Percentiles rank a stretch among this genome's conserved stretches.
Evolutionary conservation across 2,797 vertebrate genomes (phyloP).

Genomic region (Danio choprae): DNA sequence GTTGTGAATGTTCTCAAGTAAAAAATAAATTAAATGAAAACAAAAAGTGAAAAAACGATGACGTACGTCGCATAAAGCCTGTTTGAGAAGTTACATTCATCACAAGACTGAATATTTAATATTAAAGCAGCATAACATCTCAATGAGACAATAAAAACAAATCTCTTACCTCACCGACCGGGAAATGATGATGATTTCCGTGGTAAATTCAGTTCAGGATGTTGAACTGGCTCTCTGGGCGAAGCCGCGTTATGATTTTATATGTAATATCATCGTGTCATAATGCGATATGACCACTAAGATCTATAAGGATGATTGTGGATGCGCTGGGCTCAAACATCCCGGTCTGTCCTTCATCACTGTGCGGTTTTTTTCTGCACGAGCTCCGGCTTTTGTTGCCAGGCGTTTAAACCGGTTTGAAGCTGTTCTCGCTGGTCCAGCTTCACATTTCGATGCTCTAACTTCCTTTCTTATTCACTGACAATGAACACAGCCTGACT

Average conservation of each 20-base stretch:
- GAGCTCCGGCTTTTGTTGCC: slow-evolving; percentile 64
- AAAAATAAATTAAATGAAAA: background rate
- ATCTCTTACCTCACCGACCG: slow-evolving; percentile 28
- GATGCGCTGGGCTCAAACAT: slow-evolving; percentile 26
- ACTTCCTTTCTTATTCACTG: slow-evolving; percentile 46
- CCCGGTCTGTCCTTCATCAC: slow-evolving; percentile 20
- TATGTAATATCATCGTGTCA: slow-evolving; percentile 41
- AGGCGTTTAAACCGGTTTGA: slow-evolving; percentile 70
- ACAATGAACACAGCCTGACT: slow-evolving; percentile 2
- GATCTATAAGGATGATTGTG: background rate
- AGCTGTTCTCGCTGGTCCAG: slow-evolving; percentile 72
- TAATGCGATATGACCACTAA: background rate
- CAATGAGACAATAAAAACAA: background rate
- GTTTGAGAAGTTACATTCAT: background rate
- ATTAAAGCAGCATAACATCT: background rate
- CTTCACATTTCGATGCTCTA: slow-evolving; percentile 52
- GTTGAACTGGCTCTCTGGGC: slow-evolving; percentile 24
- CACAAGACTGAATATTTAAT: background rate
- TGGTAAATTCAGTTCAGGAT: slow-evolving; percentile 26
- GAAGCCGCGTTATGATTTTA: background rate
- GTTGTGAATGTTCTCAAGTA: background rate
- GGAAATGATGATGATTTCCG: slow-evolving; percentile 1
- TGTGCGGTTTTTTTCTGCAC: background rate
- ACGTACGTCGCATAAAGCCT: background rate
- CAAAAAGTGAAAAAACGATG: background rate